Evolutionary conservation across 1,140 invertebrate genomes (phyloP).

Genomic region (Zophobas morio): DNA sequence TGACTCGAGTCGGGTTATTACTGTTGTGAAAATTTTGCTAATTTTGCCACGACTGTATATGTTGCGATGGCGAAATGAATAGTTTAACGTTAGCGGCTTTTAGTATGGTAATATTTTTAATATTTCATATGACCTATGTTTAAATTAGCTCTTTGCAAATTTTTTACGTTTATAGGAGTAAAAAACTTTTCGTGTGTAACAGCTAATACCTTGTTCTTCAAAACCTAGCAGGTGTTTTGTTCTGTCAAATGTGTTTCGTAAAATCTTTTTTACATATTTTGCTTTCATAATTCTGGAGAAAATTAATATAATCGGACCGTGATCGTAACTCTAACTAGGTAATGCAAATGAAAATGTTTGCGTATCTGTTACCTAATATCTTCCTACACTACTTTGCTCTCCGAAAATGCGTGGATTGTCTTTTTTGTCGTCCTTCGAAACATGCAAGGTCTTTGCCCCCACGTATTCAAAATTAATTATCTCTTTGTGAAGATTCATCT

Average conservation of each 20-base stretch:
- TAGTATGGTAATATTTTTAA: too few relatives aligned
- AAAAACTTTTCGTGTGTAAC: too few relatives aligned
- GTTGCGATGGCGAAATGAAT: too few relatives aligned
- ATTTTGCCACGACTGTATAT: too few relatives aligned
- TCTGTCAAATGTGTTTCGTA: neutral
- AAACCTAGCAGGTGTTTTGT: neutral
- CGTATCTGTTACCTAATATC: slow-evolving; percentile 15
- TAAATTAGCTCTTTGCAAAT: too few relatives aligned
- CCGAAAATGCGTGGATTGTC: neutral
- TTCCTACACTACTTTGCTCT: slow-evolving; percentile 7
- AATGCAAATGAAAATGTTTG: slow-evolving; percentile 28
- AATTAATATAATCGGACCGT: neutral
- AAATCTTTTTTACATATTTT: neutral
- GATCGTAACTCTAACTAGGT: slow-evolving; percentile 4
- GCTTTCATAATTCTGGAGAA: slow-evolving; percentile 8
- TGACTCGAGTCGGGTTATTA: too few relatives aligned
- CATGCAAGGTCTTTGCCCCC: slow-evolving; percentile 10
- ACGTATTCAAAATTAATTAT: neutral
- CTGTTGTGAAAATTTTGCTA: too few relatives aligned
- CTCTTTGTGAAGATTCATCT: neutral
- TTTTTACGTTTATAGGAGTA: too few relatives aligned
- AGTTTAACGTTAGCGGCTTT: too few relatives aligned
- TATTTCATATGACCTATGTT: too few relatives aligned
- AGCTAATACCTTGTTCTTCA: neutral
- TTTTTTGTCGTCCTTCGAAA: slow-evolving; percentile 2